These are phyloP conservation scores for Caranx ignobilis DNA, from an alignment of 2,113 vertebrate genomes.

Conservation along the genomic window DNA sequence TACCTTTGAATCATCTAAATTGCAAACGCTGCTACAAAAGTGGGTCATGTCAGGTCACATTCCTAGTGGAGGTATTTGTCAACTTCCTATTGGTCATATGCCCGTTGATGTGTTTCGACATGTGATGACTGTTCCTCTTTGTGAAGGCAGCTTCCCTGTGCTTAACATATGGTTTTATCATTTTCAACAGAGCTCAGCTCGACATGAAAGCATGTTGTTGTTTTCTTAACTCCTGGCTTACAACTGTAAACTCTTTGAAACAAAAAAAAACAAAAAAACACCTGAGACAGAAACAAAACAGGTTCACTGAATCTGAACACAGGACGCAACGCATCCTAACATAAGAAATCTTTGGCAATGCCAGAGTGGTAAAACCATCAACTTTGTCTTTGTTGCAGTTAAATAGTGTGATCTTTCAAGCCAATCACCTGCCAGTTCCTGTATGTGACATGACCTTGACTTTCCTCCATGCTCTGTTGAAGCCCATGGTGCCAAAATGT, in stretches of 20 bases:
- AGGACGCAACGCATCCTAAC: background rate
- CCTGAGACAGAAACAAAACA: background rate
- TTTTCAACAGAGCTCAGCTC: background rate
- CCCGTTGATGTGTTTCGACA: slow-evolving; percentile 40
- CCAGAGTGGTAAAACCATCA: background rate
- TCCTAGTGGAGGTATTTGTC: slow-evolving; percentile 40
- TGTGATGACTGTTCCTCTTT: slow-evolving; percentile 36
- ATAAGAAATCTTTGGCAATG: background rate
- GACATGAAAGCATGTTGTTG: background rate
- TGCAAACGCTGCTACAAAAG: slow-evolving; percentile 22
- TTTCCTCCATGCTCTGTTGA: too few species aligned
- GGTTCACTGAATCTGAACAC: background rate
- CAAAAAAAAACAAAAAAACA: background rate
- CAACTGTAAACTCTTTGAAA: too few species aligned
- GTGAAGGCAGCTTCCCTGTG: background rate
- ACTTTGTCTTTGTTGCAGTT: too few species aligned
- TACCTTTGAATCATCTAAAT: background rate
- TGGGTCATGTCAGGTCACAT: slow-evolving; percentile 37
- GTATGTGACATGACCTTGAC: too few species aligned
- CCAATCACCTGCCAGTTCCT: too few species aligned
- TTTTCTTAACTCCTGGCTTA: background rate
- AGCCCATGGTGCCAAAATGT: too few species aligned
- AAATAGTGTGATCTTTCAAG: too few species aligned
- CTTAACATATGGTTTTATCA: background rate
- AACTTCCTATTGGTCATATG: slow-evolving; percentile 55